Base-by-base conservation (phyloP, 2,113 vertebrate genomes). In the Semicossyphus pulcher region DNA sequence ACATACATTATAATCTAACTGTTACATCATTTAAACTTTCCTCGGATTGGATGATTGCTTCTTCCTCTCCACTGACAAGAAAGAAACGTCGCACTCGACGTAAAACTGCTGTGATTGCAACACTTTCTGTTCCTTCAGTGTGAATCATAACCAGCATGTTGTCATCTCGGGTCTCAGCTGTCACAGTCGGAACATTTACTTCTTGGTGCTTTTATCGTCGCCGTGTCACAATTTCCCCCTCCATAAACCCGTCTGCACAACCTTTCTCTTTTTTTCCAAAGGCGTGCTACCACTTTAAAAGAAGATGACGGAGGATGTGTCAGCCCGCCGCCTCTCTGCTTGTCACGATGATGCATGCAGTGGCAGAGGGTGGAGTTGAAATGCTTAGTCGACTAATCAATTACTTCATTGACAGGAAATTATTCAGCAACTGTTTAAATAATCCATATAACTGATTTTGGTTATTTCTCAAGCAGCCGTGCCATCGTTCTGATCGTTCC, bases 1-100 rank as follows among this genome's bases (percentile, higher is more conserved):
- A 78, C 26, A 62, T 70, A 20, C 64, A 78, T 80, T 73, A 62
- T 58, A 72, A 64, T 69, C 42, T 11, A 54, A 57, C 49, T 21
- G 32, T 52, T 53, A n/a, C 29, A 47, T 66, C 32, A 23, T 48
- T 15, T 37, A 10, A 49, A 1, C 48, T 84, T 80, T 62, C 15
- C 26, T 5, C 75, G 59, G 48, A 77, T 42, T 72, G 44, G 32
- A 58, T 48, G 49, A 59, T 60, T 25, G 47, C 59, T 5, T 56
- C 23, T 34, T 45, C 36, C 10, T 65, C 20, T 52, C 12, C 18
- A 16, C n/a, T 4, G 57, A 65, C 44, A 42, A 11, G 26, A 58
- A 48, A 32, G 47, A 44, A 47, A 57, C 10, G 60, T 53, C 16
- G 41, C 37, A 56, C 53, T 64, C 41, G 23, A 49, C 31, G 21